Evolutionary conservation across 2,113 vertebrate genomes (phyloP).

Genomic region (Misgurnus anguillicaudatus): DNA sequence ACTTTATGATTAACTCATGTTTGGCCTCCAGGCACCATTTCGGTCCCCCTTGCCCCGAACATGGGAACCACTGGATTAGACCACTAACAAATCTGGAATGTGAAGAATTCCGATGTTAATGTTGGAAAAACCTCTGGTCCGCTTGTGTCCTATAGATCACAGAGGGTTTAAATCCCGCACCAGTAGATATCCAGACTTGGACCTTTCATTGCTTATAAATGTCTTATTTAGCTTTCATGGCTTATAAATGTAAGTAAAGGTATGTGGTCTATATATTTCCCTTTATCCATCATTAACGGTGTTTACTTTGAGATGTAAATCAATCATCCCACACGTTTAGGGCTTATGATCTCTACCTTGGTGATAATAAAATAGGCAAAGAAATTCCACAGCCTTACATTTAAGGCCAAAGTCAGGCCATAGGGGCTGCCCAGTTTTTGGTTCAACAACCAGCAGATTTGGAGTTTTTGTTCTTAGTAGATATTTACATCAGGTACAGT

Average conservation of each 20-base stretch:
- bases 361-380: background rate
- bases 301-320: no score
- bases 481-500: background rate
- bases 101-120: slow-evolving; percentile 84
- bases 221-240: no score
- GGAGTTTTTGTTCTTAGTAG: background rate
- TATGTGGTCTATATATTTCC: no score
- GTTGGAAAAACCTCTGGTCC: slow-evolving; percentile 65
- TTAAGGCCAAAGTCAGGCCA: no score
- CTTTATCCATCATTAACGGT: no score
- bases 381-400: background rate
- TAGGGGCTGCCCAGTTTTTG: no score
- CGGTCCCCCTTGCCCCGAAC: no score
- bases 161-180: background rate
- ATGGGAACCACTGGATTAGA: slow-evolving; percentile 65
- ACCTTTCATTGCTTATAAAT: background rate
- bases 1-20: no score
- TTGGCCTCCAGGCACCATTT: no score
- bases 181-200: background rate
- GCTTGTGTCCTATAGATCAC: slow-evolving; percentile 19
- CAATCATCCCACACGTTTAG: background rate
- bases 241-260: no score
- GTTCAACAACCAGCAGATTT: no score
- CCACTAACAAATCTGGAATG: slow-evolving; percentile 78
- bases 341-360: background rate